phyloP scores from a whole-genome alignment of 2,888 invertebrate genomes.

The Trichogramma dendrolimi region DNA sequence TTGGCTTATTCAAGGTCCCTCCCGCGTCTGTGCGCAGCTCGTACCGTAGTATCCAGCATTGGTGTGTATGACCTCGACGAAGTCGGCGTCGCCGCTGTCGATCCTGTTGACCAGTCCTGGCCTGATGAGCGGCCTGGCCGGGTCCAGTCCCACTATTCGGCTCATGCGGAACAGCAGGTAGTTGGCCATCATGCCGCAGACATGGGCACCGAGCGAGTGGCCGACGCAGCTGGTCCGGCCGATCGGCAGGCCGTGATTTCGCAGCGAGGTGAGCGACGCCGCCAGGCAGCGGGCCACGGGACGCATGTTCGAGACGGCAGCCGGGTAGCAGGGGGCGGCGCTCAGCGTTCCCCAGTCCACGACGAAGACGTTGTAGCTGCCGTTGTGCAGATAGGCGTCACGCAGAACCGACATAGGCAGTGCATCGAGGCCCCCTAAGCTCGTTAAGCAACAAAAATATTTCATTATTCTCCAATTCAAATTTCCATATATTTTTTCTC shows the following conservation, averaged over 20 bases:
- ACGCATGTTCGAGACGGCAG: constrained; percentile 71
- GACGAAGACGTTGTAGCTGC: constrained; percentile 72
- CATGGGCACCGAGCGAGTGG: constrained; percentile 72
- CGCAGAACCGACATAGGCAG: constrained; percentile 69
- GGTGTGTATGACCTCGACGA: constrained; percentile 75
- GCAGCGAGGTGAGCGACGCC: constrained; percentile 60
- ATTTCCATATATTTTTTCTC: not conserved
- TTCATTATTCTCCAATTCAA: not conserved
- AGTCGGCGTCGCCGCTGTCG: constrained; percentile 70
- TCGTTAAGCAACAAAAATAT: not conserved
- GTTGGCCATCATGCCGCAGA: constrained; percentile 72
- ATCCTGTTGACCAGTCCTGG: constrained; percentile 62
- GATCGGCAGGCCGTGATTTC: constrained; percentile 64
- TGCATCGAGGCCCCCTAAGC: constrained; percentile 63
- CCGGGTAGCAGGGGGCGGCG: constrained; percentile 69
- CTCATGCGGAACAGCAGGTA: constrained; percentile 69
- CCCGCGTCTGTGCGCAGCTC: not conserved
- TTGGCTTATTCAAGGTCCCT: too few relatives aligned
- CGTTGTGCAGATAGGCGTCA: constrained; percentile 71
- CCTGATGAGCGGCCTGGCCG: constrained; percentile 69
- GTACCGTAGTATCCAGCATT: constrained; percentile 73
- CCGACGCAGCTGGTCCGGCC: constrained; percentile 71
- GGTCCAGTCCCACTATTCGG: constrained; percentile 72
- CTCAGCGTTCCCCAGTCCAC: constrained; percentile 73
- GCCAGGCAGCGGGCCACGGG: constrained; percentile 70